Evolutionary conservation across 2,113 vertebrate genomes (phyloP).

Genomic region (Aix galericulata): DNA sequence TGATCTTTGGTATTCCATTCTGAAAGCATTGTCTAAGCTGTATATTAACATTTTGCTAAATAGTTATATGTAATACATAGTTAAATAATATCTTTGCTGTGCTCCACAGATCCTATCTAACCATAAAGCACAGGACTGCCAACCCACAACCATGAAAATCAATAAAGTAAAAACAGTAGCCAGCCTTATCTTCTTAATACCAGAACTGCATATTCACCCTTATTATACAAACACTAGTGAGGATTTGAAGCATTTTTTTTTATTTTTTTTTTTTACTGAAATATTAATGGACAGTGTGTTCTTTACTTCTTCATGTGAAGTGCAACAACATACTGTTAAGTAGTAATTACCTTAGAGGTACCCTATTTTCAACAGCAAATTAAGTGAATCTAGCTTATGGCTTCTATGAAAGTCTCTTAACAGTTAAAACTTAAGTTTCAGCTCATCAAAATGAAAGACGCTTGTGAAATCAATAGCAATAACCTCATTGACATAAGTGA

Average conservation of each 20-base stretch:
- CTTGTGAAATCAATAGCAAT: slow-evolving; percentile 39
- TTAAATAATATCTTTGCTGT: neutral
- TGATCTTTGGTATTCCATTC: neutral
- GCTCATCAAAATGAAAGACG: neutral
- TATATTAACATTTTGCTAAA: neutral
- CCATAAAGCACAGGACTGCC: neutral
- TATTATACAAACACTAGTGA: neutral
- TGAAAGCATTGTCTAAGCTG: neutral
- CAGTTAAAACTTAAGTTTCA: neutral
- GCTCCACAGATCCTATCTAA: neutral
- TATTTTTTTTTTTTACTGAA: neutral
- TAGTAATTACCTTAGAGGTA: neutral
- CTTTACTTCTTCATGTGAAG: neutral
- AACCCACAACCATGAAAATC: neutral
- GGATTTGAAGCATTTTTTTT: neutral
- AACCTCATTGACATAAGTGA: neutral
- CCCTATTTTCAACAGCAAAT: neutral
- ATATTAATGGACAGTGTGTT: neutral
- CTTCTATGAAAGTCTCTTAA: neutral
- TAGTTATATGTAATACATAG: neutral
- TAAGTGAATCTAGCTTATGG: neutral
- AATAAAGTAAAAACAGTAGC: neutral
- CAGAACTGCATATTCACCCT: neutral
- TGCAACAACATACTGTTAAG: neutral
- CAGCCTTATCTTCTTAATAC: neutral